These are phyloP conservation scores for Anagyrus pseudococci DNA, from an alignment of 2,888 invertebrate species.

Conservation along the genomic window DNA sequence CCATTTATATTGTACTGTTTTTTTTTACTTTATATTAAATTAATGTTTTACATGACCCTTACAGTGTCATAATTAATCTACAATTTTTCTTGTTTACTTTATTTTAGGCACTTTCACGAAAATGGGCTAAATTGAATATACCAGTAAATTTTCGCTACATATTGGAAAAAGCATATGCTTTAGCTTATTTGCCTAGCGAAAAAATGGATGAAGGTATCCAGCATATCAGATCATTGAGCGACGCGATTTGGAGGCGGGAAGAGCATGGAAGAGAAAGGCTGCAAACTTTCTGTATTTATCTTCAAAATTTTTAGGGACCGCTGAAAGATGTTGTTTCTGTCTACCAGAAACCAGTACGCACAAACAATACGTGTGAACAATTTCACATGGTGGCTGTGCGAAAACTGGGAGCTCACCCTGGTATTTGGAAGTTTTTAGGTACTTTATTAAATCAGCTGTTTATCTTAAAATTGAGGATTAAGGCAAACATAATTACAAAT, in stretches of 20 bases:
- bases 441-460: no score
- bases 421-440: background rate
- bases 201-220: background rate
- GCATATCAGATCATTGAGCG: background rate
- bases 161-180: background rate
- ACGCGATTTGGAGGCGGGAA: background rate
- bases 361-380: background rate
- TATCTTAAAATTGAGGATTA: no score
- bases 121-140: background rate
- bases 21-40: no score
- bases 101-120: slow-evolving; percentile 3
- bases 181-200: background rate
- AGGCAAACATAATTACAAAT: no score
- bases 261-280: background rate
- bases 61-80: no score
- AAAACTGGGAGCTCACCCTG: background rate
- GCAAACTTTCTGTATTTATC: background rate
- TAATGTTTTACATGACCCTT: no score
- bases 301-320: background rate
- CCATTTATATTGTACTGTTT: no score
- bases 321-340: background rate
- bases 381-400: background rate
- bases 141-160: background rate
- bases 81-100: no score
- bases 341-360: background rate